Evolutionary conservation across 2,888 invertebrate species (phyloP).

Genomic region (Caenorhabditis macrosperma): DNA sequence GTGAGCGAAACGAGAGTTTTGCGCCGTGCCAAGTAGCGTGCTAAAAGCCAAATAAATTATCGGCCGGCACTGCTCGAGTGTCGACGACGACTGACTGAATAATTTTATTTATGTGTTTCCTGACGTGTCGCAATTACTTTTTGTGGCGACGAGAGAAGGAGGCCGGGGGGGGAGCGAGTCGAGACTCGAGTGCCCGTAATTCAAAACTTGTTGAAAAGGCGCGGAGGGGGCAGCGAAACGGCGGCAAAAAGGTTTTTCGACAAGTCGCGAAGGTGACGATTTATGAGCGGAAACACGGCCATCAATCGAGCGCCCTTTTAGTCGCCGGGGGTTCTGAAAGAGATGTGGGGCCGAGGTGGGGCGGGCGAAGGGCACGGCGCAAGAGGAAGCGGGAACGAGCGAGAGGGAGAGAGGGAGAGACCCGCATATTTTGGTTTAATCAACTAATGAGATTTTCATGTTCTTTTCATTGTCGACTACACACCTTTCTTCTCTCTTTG

Average conservation of each 20-base stretch:
- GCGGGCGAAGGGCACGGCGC: background rate
- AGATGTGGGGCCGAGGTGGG: background rate
- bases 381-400: background rate
- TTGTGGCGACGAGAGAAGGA: background rate
- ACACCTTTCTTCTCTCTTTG: conserved; percentile 25
- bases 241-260: conserved; percentile 25
- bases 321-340: conserved; percentile 4
- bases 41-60: conserved; percentile 60
- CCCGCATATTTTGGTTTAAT: conserved; percentile 28
- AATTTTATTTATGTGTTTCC: conserved; percentile 62
- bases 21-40: conserved; percentile 22
- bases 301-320: conserved; percentile 47
- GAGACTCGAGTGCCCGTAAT: conserved; percentile 28
- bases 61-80: conserved; percentile 5
- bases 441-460: conserved; percentile 58
- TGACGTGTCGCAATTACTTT: conserved; percentile 60
- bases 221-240: background rate
- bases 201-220: conserved; percentile 56
- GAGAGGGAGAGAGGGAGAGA: background rate
- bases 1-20: background rate
- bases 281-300: conserved; percentile 43
- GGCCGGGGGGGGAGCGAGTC: background rate
- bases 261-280: conserved; percentile 40
- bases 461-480: conserved; percentile 39
- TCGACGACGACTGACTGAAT: conserved; percentile 55